Evolutionary conservation across 2,888 invertebrate species (phyloP).

Genomic region (Apamea epomidion): DNA sequence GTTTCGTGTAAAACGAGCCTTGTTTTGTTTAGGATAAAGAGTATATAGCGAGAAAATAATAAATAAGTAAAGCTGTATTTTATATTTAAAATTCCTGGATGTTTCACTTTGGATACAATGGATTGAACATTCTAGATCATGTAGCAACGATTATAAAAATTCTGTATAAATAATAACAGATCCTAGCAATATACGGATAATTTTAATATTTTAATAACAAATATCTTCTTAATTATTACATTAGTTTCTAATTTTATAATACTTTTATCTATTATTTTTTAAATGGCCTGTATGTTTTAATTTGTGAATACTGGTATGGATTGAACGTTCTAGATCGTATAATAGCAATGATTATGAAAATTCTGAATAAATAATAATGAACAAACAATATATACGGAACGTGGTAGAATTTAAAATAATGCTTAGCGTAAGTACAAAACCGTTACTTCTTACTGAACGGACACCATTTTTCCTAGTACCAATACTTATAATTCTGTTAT

Average conservation of each 20-base stretch:
- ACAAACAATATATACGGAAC: neutral
- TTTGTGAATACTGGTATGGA: neutral
- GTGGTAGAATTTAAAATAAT: neutral
- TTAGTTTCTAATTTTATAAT: too few species aligned
- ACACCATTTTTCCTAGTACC: neutral
- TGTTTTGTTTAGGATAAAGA: conserved; percentile 14
- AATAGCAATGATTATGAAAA: neutral
- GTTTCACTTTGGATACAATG: neutral
- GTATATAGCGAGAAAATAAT: conserved; percentile 2
- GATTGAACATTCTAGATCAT: neutral
- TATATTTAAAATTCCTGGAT: neutral
- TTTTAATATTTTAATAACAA: too few species aligned
- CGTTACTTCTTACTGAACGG: too few species aligned
- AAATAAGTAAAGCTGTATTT: neutral
- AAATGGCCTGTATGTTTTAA: neutral
- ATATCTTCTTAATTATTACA: too few species aligned
- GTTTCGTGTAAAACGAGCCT: conserved; percentile 35
- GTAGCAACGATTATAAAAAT: neutral
- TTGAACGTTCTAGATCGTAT: neutral
- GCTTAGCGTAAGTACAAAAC: neutral
- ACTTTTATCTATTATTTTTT: too few species aligned
- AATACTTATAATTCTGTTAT: neutral
- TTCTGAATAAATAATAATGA: too few species aligned
- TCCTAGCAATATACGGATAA: neutral
- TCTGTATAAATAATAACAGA: neutral